A percentile compares a stretch with the other conserved stretches of the same genome.
phyloP scores from a whole-genome alignment of 2,113 vertebrate genomes.

The Antechinus flavipes region DNA sequence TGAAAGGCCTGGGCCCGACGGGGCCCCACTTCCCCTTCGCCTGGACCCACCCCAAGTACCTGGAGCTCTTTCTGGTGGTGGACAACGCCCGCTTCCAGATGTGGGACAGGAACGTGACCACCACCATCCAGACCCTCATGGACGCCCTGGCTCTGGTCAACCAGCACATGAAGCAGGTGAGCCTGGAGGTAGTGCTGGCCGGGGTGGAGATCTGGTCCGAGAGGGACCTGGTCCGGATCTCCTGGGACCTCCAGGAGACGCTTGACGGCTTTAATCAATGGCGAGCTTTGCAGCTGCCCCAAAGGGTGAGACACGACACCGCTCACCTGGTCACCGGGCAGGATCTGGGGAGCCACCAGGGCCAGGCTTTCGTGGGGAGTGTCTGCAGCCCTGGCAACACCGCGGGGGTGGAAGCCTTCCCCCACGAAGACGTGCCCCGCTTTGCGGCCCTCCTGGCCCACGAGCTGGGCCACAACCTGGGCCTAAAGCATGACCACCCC shows the following conservation, averaged over 20 bases:
- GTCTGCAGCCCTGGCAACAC: not conserved
- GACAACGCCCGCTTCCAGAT: conserved; percentile 71
- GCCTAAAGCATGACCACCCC: conserved; percentile 36
- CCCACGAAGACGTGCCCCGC: not conserved
- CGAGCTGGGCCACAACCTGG: conserved; percentile 43
- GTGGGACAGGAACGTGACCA: conserved; percentile 58
- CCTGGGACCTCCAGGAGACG: conserved; percentile 5
- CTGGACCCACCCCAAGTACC: conserved; percentile 53
- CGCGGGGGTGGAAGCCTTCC: conserved; percentile 15
- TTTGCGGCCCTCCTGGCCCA: conserved; percentile 38
- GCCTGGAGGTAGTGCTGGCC: conserved; percentile 37
- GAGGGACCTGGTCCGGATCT: conserved; percentile 37
- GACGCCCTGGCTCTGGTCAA: conserved; percentile 76
- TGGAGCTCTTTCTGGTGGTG: conserved; percentile 78
- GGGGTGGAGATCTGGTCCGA: conserved; percentile 55
- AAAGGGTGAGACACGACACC: not conserved
- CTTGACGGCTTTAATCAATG: conserved; percentile 39
- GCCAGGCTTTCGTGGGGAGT: not conserved
- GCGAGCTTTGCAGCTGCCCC: conserved; percentile 28
- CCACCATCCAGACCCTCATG: conserved; percentile 54
- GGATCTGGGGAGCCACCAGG: not conserved
- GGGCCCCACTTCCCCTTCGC: conserved; percentile 22
- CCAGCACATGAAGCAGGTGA: conserved; percentile 47
- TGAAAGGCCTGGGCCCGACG: not conserved
- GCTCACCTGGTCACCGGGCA: conserved; percentile 24